phyloP scores from a whole-genome alignment of 2,797 vertebrate species.

The Sebastes trivittatus region DNA sequence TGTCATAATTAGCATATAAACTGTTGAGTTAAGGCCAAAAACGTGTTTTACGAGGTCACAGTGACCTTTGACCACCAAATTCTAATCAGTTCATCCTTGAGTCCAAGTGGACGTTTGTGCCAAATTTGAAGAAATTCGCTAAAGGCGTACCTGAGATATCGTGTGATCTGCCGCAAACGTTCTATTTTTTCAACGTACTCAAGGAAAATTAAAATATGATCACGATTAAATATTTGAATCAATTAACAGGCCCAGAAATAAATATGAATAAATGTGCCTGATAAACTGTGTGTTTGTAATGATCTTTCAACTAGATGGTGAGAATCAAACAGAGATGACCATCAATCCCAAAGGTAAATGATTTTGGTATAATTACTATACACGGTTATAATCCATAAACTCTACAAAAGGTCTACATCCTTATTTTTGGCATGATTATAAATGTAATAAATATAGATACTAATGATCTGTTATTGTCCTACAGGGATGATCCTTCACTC shows the following conservation, averaged over 20 bases:
- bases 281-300: background rate
- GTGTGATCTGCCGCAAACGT: too few relatives aligned
- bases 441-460: background rate
- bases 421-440: background rate
- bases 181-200: too few relatives aligned
- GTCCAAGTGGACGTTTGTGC: too few relatives aligned
- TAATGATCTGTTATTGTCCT: background rate
- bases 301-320: constrained; percentile 24
- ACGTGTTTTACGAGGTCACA: too few relatives aligned
- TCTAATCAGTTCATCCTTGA: too few relatives aligned
- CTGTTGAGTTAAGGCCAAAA: too few relatives aligned
- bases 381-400: background rate
- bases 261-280: background rate
- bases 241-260: background rate
- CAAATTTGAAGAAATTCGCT: too few relatives aligned
- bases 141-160: too few relatives aligned
- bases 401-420: background rate
- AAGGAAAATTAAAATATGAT: too few relatives aligned
- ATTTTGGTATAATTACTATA: background rate
- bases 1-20: too few relatives aligned
- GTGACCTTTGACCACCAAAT: too few relatives aligned
- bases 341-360: constrained; percentile 28
- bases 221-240: too few relatives aligned
- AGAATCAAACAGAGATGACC: background rate
- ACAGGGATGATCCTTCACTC: constrained; percentile 1